These are phyloP conservation scores for Calycopis cecrops DNA, from an alignment of 1,140 invertebrate genomes.

Conservation along the genomic window DNA sequence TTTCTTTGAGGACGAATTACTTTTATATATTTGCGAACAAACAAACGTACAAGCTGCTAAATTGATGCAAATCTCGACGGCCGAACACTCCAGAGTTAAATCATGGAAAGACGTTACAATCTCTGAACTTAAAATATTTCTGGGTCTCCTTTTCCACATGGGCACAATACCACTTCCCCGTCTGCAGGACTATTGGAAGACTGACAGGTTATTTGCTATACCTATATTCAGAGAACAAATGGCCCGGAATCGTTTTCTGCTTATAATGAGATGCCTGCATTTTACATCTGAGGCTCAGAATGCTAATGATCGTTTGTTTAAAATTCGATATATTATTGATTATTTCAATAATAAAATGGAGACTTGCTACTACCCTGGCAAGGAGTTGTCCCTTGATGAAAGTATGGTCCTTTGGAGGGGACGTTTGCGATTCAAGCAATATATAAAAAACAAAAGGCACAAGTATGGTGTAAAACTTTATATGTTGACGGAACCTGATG, in stretches of 20 bases:
- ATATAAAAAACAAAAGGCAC: slow-evolving; percentile 47
- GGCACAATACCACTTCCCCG: slow-evolving; percentile 37
- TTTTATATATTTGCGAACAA: no score
- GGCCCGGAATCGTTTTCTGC: slow-evolving; percentile 38
- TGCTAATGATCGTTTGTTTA: slow-evolving; percentile 25
- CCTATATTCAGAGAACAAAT: slow-evolving; percentile 30
- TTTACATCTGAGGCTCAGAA: slow-evolving; percentile 28
- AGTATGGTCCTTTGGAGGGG: slow-evolving; percentile 52
- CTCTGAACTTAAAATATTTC: slow-evolving; percentile 36
- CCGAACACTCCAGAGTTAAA: background rate
- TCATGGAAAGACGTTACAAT: background rate
- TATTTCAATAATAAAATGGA: slow-evolving; percentile 42
- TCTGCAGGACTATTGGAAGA: slow-evolving; percentile 46
- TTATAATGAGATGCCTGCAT: slow-evolving; percentile 38
- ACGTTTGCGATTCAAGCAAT: slow-evolving; percentile 42
- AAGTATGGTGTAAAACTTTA: slow-evolving; percentile 57
- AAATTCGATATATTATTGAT: slow-evolving; percentile 30
- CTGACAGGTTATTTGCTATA: slow-evolving; percentile 31
- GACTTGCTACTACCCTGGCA: slow-evolving; percentile 35
- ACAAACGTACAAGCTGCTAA: no score
- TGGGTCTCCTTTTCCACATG: slow-evolving; percentile 48
- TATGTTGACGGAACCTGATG: slow-evolving; percentile 46
- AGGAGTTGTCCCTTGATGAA: slow-evolving; percentile 49
- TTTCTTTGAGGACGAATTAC: no score
- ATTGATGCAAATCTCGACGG: no score